Conservation (phyloP, 2,113 vertebrate genomes). For the Hippocampus comes region DNA sequence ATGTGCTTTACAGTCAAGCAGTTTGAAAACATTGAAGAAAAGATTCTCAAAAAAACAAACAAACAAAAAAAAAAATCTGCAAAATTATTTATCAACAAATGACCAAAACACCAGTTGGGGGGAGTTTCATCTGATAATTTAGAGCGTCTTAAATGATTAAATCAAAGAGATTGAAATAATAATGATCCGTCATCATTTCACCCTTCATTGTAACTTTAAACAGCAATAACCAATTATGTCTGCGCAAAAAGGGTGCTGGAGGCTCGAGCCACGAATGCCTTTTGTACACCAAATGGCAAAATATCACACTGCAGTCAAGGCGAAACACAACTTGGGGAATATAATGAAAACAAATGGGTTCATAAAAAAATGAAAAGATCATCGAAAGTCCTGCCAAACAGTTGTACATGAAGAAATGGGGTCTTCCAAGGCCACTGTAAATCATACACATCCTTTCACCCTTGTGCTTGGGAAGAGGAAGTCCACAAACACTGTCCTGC, state of each 20-base stretch:
- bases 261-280: neutral
- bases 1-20: too few relatives aligned
- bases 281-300: neutral
- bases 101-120: neutral
- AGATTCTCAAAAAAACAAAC: too few relatives aligned
- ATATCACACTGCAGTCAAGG: neutral
- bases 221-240: neutral
- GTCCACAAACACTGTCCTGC: slow-evolving; percentile 38
- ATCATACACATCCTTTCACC: slow-evolving; percentile 44
- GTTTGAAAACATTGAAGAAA: too few relatives aligned
- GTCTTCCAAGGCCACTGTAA: slow-evolving; percentile 33
- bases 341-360: slow-evolving; percentile 4
- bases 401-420: neutral
- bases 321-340: neutral
- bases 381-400: neutral
- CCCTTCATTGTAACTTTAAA: neutral
- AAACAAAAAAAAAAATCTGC: neutral
- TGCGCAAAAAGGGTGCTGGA: neutral
- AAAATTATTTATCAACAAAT: neutral
- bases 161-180: too few relatives aligned
- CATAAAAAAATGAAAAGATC: neutral
- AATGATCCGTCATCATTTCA: neutral
- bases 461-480: slow-evolving; percentile 53
- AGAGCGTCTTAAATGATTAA: neutral
- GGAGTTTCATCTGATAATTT: neutral